These are phyloP conservation scores for Zaprionus lachaisei DNA, from an alignment of 1,140 invertebrate species.

Conservation along the genomic window DNA sequence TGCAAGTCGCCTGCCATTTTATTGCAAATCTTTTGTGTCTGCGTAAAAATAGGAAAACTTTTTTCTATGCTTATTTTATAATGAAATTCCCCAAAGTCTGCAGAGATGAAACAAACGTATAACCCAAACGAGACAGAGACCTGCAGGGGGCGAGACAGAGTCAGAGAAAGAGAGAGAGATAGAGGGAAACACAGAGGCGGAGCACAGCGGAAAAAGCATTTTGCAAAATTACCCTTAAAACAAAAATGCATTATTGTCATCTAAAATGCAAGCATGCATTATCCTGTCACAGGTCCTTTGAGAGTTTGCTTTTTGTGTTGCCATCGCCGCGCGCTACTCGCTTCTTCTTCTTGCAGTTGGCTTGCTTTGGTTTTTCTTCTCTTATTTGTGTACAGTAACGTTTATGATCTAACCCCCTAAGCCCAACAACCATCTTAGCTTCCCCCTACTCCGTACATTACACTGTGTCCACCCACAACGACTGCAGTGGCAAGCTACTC, in stretches of 20 bases:
- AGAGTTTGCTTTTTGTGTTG: constrained; percentile 75
- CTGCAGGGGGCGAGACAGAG: not conserved
- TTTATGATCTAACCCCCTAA: constrained; percentile 59
- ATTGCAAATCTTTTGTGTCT: constrained; percentile 60
- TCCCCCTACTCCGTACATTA: constrained; percentile 18
- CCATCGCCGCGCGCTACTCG: constrained; percentile 27
- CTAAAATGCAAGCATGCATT: constrained; percentile 84
- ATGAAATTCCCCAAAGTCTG: constrained; percentile 72
- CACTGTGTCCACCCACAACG: constrained; percentile 18
- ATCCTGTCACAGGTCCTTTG: constrained; percentile 84
- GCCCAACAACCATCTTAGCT: too few species aligned
- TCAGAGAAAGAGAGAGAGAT: not conserved
- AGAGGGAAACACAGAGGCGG: not conserved
- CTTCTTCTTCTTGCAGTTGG: constrained; percentile 36
- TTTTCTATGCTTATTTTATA: constrained; percentile 71
- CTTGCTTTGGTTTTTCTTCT: not conserved
- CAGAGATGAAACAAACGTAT: constrained; percentile 33
- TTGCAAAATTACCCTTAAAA: constrained; percentile 83
- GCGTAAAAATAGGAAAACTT: constrained; percentile 58
- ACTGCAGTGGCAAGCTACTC: constrained; percentile 22
- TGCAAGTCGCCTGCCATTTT: constrained; percentile 21
- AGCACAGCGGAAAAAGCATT: constrained; percentile 64
- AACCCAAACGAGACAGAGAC: constrained; percentile 12
- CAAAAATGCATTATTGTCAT: constrained; percentile 84
- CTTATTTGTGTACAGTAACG: constrained; percentile 45